Conservation (phyloP, 2,888 invertebrate species). For the Napeogenes sylphis region DNA sequence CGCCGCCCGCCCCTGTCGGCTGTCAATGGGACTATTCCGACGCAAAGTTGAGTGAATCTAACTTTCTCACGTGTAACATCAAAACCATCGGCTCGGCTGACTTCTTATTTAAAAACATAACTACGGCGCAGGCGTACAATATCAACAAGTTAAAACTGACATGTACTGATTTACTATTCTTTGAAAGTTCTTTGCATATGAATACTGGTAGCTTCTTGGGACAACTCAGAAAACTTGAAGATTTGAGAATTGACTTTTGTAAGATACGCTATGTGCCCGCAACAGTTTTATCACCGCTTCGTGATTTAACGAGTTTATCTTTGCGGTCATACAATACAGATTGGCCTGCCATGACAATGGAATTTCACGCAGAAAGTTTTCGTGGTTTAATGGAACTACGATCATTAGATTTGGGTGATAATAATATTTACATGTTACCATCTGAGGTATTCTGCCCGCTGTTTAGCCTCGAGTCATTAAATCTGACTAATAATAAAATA, state of each 20-base stretch:
- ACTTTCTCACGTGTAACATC: slow-evolving; percentile 83
- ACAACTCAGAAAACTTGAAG: slow-evolving; percentile 83
- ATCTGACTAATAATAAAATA: slow-evolving; percentile 86
- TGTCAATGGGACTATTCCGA: slow-evolving; percentile 84
- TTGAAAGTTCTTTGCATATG: slow-evolving; percentile 83
- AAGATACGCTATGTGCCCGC: slow-evolving; percentile 86
- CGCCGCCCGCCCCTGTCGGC: slow-evolving; percentile 81
- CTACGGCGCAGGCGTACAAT: slow-evolving; percentile 83
- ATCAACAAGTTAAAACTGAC: slow-evolving; percentile 83
- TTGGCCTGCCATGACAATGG: slow-evolving; percentile 88
- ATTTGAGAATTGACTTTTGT: slow-evolving; percentile 85
- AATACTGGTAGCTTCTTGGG: slow-evolving; percentile 79
- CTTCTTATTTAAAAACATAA: slow-evolving; percentile 83
- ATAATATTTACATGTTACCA: slow-evolving; percentile 86
- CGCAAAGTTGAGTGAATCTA: slow-evolving; percentile 76
- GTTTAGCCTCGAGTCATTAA: slow-evolving; percentile 81
- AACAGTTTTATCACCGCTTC: slow-evolving; percentile 82
- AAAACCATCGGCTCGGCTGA: slow-evolving; percentile 85
- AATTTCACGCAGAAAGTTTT: slow-evolving; percentile 85
- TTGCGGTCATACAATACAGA: slow-evolving; percentile 86
- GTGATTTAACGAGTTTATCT: slow-evolving; percentile 82
- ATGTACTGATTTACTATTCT: slow-evolving; percentile 85
- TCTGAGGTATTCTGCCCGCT: slow-evolving; percentile 85
- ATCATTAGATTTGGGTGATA: slow-evolving; percentile 83
- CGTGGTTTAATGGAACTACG: slow-evolving; percentile 82